Percentiles rank a stretch among this genome's conserved stretches.
Conservation (phyloP, 2,113 vertebrate genomes). For the Ivindomyrus marchei region DNA sequence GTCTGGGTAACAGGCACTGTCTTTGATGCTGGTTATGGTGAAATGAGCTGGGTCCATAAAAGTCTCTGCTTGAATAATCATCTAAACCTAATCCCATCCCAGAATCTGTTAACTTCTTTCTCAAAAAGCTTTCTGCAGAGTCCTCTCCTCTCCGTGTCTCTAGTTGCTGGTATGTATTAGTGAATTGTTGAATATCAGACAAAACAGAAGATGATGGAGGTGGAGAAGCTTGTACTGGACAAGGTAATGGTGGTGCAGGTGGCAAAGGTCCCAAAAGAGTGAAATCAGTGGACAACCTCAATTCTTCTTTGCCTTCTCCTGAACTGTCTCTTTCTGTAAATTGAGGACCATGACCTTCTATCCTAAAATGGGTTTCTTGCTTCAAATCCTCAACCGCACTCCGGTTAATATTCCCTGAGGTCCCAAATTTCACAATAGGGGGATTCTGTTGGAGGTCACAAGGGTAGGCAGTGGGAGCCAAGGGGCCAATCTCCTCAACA, state of each 20-base stretch:
- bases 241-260: conserved; percentile 60
- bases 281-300: conserved; percentile 37
- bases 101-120: conserved; percentile 65
- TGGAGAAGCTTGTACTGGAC: conserved; percentile 62
- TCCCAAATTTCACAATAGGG: conserved; percentile 46
- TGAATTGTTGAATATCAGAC: conserved; percentile 69
- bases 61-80: conserved; percentile 62
- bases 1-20: conserved; percentile 51
- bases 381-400: conserved; percentile 27
- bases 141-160: conserved; percentile 64
- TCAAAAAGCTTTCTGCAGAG: conserved; percentile 62
- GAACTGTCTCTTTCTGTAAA: conserved; percentile 27
- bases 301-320: conserved; percentile 57
- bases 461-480: conserved; percentile 49
- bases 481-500: conserved; percentile 56
- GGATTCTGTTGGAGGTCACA: conserved; percentile 54
- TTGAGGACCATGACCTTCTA: conserved; percentile 47
- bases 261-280: conserved; percentile 63
- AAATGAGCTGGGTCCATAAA: conserved; percentile 53
- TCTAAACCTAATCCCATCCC: conserved; percentile 63
- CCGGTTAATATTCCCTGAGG: conserved; percentile 20
- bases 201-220: conserved; percentile 67
- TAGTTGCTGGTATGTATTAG: conserved; percentile 67
- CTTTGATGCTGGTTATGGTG: conserved; percentile 55
- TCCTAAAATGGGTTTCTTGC: conserved; percentile 64